A percentile compares a stretch with the other conserved stretches of the same genome.
Conservation (phyloP, 2,888 invertebrate genomes). For the Leptinotarsa haldemani region DNA sequence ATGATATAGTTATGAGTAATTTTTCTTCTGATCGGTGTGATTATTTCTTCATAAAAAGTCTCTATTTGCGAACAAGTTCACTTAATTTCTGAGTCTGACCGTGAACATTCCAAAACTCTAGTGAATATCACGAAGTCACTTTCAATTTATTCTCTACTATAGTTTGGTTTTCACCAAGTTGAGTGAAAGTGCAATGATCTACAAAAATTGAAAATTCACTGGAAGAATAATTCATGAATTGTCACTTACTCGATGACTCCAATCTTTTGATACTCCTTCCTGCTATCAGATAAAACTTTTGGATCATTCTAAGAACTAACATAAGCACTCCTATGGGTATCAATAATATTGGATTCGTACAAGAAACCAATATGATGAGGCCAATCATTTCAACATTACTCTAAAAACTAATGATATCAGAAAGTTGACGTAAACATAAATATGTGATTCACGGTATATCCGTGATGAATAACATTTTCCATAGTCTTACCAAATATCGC, state of each 20-base stretch:
- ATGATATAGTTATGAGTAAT: too few species aligned
- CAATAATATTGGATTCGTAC: conserved; percentile 77
- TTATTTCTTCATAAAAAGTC: too few species aligned
- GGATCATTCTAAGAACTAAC: conserved; percentile 73
- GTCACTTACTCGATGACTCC: conserved; percentile 75
- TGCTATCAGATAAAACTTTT: conserved; percentile 77
- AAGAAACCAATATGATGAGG: conserved; percentile 68
- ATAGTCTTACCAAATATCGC: not conserved
- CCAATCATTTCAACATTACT: conserved; percentile 74
- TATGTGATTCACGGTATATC: not conserved
- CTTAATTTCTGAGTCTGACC: too few species aligned
- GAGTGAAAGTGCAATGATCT: not conserved
- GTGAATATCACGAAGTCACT: too few species aligned
- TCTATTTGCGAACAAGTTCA: too few species aligned
- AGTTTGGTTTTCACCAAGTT: too few species aligned
- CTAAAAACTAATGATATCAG: conserved; percentile 57
- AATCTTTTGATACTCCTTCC: conserved; percentile 80
- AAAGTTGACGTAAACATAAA: not conserved
- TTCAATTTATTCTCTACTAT: too few species aligned
- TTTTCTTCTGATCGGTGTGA: too few species aligned
- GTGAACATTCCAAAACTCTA: too few species aligned
- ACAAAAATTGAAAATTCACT: too few species aligned
- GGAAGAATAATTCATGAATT: too few species aligned
- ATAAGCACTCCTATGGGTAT: conserved; percentile 75
- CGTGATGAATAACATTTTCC: not conserved